Evolutionary conservation across 2,797 vertebrate species (phyloP).

Genomic region (Amblyopsis hoosieri): DNA sequence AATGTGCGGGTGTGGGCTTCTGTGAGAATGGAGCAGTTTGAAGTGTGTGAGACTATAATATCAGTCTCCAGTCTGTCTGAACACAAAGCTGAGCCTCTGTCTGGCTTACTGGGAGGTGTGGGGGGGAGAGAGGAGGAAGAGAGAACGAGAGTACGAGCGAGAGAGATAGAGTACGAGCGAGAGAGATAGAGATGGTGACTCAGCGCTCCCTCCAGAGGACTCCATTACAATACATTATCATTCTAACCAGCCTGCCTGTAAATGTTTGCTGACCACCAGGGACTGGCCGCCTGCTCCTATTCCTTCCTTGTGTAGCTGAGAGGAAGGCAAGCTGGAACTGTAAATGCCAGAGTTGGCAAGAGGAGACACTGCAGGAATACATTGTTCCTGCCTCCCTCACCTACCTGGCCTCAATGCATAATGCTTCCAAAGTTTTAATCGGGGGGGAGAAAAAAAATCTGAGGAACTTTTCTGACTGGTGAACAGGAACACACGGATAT

Average conservation of each 20-base stretch:
- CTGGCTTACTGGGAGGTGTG: too few relatives aligned
- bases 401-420: conserved; percentile 28
- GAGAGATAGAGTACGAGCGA: conserved; percentile 22
- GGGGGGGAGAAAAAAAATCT: background rate
- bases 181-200: conserved; percentile 54
- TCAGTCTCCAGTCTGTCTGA: conserved; percentile 28
- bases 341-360: conserved; percentile 73
- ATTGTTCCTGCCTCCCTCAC: conserved; percentile 29
- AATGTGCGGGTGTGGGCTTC: background rate
- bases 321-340: conserved; percentile 55
- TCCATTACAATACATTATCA: conserved; percentile 76
- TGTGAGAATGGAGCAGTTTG: too few relatives aligned
- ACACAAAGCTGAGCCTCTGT: background rate
- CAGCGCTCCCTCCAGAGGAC: conserved; percentile 35
- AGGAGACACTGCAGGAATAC: conserved; percentile 46
- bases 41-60: background rate
- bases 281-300: conserved; percentile 62
- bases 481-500: background rate
- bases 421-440: conserved; percentile 32
- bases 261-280: conserved; percentile 74
- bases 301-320: conserved; percentile 46
- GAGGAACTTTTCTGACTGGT: conserved; percentile 4
- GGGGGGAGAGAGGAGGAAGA: too few relatives aligned
- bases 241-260: conserved; percentile 66
- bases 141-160: background rate